Conservation (phyloP, 2,797 vertebrate genomes). For the Enteromius afrohamiltoni region DNA sequence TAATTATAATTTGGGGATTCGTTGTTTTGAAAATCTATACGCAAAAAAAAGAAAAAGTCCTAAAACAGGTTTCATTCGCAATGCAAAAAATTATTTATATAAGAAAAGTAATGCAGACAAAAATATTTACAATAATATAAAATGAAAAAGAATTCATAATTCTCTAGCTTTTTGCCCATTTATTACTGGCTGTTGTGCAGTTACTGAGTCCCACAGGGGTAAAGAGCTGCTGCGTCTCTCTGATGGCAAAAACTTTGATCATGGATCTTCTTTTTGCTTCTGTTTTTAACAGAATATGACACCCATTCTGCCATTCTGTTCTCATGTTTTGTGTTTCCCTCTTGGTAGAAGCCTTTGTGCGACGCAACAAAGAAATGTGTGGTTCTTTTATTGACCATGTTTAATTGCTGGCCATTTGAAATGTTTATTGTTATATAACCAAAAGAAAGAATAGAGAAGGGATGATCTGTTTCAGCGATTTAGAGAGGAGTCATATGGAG, state of each 20-base stretch:
- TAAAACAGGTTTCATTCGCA: not conserved
- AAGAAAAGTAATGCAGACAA: not conserved
- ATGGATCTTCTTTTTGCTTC: constrained; percentile 40
- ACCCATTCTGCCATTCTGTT: constrained; percentile 9
- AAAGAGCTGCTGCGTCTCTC: constrained; percentile 30
- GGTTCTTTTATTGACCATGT: constrained; percentile 37
- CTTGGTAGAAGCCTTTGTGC: constrained; percentile 35
- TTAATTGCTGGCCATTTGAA: constrained; percentile 47
- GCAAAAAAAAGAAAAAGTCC: not conserved
- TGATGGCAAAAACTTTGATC: constrained; percentile 45
- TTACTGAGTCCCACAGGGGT: constrained; percentile 14
- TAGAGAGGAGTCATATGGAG: constrained; percentile 21
- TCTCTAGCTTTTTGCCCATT: constrained; percentile 21
- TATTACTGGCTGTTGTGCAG: constrained; percentile 32
- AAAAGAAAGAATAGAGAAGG: constrained; percentile 21
- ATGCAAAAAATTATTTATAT: not conserved
- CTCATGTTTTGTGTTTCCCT: constrained; percentile 26
- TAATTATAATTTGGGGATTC: not conserved
- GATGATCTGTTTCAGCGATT: constrained; percentile 48
- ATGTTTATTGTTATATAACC: constrained; percentile 50
- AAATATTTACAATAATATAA: not conserved
- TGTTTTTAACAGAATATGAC: constrained; percentile 40
- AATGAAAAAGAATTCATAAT: not conserved
- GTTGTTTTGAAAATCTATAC: not conserved
- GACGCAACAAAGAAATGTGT: constrained; percentile 48